phyloP scores from a whole-genome alignment of 2,113 vertebrate species.

The Pollachius pollachius region DNA sequence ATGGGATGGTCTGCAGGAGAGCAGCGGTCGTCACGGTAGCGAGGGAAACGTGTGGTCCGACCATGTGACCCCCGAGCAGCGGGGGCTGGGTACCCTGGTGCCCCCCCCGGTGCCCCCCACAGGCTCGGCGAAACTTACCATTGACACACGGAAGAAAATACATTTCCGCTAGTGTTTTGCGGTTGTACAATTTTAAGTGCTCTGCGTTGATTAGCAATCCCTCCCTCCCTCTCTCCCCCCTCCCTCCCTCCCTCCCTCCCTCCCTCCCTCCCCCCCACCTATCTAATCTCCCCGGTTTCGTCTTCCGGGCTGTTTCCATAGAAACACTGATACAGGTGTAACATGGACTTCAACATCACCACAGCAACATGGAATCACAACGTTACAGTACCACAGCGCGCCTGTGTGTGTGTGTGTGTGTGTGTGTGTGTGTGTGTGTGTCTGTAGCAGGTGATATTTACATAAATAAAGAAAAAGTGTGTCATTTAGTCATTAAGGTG shows the following conservation, averaged over 20 bases:
- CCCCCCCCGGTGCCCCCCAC: too few species aligned
- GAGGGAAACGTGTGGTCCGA: too few species aligned
- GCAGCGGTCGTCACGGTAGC: too few species aligned
- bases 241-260: too few species aligned
- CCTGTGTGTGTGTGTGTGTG: conserved; percentile 32
- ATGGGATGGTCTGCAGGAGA: too few species aligned
- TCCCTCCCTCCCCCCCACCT: too few species aligned
- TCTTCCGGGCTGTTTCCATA: conserved; percentile 64
- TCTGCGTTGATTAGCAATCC: conserved; percentile 74
- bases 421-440: conserved; percentile 4
- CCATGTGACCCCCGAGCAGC: too few species aligned
- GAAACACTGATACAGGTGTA: conserved; percentile 57
- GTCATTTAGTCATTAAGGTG: too few species aligned
- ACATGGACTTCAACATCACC: conserved; percentile 67
- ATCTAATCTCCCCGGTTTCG: not conserved
- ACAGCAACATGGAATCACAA: conserved; percentile 66
- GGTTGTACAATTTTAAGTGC: conserved; percentile 75
- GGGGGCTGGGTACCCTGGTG: too few species aligned
- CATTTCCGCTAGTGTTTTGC: conserved; percentile 6
- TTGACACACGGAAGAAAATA: conserved; percentile 82
- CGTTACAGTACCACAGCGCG: conserved; percentile 37
- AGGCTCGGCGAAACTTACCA: conserved; percentile 77
- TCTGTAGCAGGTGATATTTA: not conserved
- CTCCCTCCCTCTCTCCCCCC: not conserved
- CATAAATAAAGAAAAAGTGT: not conserved